Evolutionary conservation across 2,888 invertebrate genomes (phyloP).

Genomic region (Volucella inflata): DNA sequence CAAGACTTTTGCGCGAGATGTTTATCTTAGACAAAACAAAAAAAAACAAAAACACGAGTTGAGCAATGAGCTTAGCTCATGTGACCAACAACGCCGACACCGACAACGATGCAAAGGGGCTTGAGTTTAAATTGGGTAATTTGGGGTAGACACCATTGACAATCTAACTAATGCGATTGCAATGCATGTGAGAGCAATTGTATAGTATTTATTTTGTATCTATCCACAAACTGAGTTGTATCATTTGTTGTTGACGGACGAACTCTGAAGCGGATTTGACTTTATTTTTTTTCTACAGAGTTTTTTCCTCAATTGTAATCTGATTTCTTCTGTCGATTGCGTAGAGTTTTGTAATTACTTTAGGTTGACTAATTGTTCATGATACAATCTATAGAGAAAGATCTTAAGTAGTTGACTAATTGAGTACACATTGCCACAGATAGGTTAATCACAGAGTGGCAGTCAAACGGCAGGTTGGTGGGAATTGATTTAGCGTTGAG

Average conservation of each 20-base stretch:
- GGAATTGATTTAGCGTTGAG: neutral
- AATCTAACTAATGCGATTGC: slow-evolving; percentile 27
- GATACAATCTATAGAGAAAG: slow-evolving; percentile 24
- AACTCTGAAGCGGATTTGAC: neutral
- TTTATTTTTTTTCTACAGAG: slow-evolving; percentile 2
- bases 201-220: neutral
- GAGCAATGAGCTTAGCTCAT: slow-evolving; percentile 16
- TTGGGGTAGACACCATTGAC: slow-evolving; percentile 17
- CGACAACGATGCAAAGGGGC: neutral
- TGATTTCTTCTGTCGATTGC: slow-evolving; percentile 7
- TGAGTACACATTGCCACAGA: slow-evolving; percentile 36
- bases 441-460: slow-evolving; percentile 2
- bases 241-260: slow-evolving; percentile 16
- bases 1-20: slow-evolving; percentile 27
- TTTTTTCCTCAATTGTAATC: slow-evolving; percentile 30
- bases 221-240: no score
- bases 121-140: slow-evolving; percentile 37
- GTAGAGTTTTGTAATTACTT: slow-evolving; percentile 29
- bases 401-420: slow-evolving; percentile 37
- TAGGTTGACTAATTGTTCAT: slow-evolving; percentile 39
- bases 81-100: slow-evolving; percentile 1
- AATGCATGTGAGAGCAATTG: neutral
- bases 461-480: neutral
- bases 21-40: slow-evolving; percentile 22
- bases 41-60: neutral